Evolutionary conservation across 2,888 invertebrate genomes (phyloP), one percentile per base, ranked within the genome.

Genomic region (Argynnis bischoffii): DNA sequence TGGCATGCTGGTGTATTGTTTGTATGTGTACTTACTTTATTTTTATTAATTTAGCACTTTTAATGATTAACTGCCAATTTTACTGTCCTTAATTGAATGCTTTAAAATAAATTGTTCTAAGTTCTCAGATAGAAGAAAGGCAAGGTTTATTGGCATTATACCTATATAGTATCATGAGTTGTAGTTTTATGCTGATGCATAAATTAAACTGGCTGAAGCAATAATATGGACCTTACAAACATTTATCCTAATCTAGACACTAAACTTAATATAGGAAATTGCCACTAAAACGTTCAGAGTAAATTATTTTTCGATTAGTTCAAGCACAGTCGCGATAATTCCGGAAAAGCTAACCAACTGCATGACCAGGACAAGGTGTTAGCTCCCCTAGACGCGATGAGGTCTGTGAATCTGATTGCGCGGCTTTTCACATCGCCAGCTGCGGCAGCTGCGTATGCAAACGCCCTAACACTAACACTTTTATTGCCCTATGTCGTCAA

Each of bases 401-500:
- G 69, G 81, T 88, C 86, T 92, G 92, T 87, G 92, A 92, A 92
- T 85, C 85, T 81, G 76, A 69, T 81, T 79, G 77, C 80, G 78
- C 79, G 76, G 81, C 79, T 86, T 87, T 92, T 92, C 92, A 92
- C 92, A 92, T 85, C 31, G 66, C 77, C 80, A 89, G 89, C 90
- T 89, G 90, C 82, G 66, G 77, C 76, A 75, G 75, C 78, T 78
- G 77, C 79, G 85, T 91, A 90, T 91, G 92, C 90, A 90, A 90
- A 90, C 91, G 81, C 89, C 90, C 90, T 90, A 89, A 89, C 89
- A 89, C 85, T 89, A 83, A 87, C 81, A 84, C 82, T 87, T 90
- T 90, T 90, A 90, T 90, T 88, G 81, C 83, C 73, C 71, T 74
- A 57, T 69, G 71, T 77, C 74, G 75, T 75, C 69, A 75, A 75